A percentile compares a stretch with the other conserved stretches of the same genome.
phyloP scores from a whole-genome alignment of 2,888 invertebrate genomes.

The Cosmorhoe ocellata region DNA sequence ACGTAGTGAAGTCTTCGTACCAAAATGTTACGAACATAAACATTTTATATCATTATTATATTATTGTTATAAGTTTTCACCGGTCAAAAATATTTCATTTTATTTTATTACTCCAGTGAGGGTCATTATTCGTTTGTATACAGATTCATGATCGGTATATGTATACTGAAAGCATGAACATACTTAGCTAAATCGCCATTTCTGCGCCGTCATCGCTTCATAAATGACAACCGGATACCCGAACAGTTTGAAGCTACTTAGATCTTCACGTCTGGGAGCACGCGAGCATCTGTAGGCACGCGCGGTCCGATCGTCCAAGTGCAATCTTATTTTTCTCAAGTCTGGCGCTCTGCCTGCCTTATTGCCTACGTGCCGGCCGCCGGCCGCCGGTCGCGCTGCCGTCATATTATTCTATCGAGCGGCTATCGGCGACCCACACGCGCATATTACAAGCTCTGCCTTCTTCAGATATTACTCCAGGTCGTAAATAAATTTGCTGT shows the following conservation, averaged over 20 bases:
- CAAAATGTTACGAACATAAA: no score
- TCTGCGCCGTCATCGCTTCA: no score
- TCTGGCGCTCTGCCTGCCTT: slow-evolving; percentile 75
- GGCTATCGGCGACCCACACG: slow-evolving; percentile 75
- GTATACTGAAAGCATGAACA: no score
- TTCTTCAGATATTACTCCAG: slow-evolving; percentile 72
- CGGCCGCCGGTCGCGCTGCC: slow-evolving; percentile 59
- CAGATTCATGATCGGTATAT: no score
- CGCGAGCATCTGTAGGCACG: slow-evolving; percentile 55
- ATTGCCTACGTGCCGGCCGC: slow-evolving; percentile 79
- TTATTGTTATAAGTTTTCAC: no score
- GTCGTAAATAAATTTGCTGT: slow-evolving; percentile 75
- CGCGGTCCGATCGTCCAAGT: slow-evolving; percentile 51
- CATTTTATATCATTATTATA: no score
- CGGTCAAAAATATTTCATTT: no score
- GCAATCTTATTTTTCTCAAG: slow-evolving; percentile 78
- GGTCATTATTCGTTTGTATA: no score
- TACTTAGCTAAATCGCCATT: no score
- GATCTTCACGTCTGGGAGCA: slow-evolving; percentile 13
- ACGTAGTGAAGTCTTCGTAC: slow-evolving; percentile 18
- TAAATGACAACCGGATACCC: no score
- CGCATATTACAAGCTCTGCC: slow-evolving; percentile 76
- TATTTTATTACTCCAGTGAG: no score
- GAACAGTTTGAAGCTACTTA: not conserved
- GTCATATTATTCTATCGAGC: slow-evolving; percentile 81